Percentiles rank a stretch among this genome's conserved stretches.
phyloP scores from a whole-genome alignment of 2,797 vertebrate genomes.

The Poliocrania exsul region DNA sequence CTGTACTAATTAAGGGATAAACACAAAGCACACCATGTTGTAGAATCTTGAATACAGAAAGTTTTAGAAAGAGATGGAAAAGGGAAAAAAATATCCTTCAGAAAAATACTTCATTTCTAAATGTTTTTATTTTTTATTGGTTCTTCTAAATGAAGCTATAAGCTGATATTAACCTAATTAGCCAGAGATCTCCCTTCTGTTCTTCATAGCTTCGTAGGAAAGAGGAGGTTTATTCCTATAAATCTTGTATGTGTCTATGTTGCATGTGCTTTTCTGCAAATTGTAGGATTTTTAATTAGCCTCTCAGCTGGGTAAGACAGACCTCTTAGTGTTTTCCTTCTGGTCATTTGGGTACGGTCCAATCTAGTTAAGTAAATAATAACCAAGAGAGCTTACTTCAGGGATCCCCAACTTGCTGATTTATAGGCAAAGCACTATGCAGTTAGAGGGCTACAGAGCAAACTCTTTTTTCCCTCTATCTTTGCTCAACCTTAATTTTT shows the following conservation, averaged over 20 bases:
- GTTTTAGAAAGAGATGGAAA: background rate
- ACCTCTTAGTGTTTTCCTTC: conserved; percentile 25
- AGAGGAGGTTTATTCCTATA: background rate
- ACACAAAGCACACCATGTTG: conserved; percentile 32
- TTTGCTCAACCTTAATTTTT: background rate
- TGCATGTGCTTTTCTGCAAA: background rate
- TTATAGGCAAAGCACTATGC: background rate
- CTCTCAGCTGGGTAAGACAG: background rate
- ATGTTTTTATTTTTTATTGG: background rate
- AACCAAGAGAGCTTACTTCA: background rate
- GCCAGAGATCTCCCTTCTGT: conserved; percentile 9
- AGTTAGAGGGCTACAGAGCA: background rate
- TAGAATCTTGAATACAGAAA: conserved; percentile 25
- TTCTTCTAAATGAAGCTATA: conserved; percentile 17
- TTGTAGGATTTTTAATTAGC: conserved; percentile 34
- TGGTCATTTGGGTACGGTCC: conserved; percentile 11
- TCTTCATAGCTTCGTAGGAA: background rate
- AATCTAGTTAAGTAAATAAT: conserved; percentile 43
- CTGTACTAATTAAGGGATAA: conserved; percentile 56
- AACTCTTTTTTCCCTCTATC: background rate
- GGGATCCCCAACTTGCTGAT: background rate
- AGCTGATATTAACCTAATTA: conserved; percentile 39
- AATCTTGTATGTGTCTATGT: background rate
- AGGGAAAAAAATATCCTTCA: background rate
- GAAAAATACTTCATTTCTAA: background rate